These are phyloP conservation scores for Chloropsis cyanopogon DNA, from an alignment of 2,113 vertebrate species.

Conservation along the genomic window DNA sequence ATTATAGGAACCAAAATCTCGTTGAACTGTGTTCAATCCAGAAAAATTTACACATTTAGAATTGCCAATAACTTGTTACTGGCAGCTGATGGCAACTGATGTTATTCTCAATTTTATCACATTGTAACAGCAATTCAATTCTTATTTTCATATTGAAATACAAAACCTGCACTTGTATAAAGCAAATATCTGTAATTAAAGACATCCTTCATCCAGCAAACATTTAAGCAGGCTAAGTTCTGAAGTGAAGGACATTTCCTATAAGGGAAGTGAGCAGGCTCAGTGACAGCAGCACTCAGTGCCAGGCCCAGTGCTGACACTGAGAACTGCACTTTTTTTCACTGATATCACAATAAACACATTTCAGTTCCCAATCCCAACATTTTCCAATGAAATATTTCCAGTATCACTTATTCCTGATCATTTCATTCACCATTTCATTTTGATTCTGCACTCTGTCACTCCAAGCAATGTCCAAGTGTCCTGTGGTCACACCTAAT, in stretches of 20 bases:
- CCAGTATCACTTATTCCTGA: neutral
- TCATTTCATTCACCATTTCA: no score
- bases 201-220: neutral
- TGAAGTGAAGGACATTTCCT: neutral
- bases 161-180: rapidly evolving
- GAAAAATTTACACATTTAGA: neutral
- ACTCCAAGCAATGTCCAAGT: constrained; percentile 3
- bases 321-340: neutral
- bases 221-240: neutral
- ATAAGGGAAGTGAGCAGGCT: neutral
- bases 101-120: neutral
- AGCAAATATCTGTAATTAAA: neutral
- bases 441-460: neutral
- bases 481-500: constrained; percentile 37
- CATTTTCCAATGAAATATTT: neutral
- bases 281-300: neutral
- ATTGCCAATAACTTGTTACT: neutral
- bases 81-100: neutral
- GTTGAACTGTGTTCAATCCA: neutral
- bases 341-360: neutral
- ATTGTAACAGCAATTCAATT: neutral
- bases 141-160: neutral
- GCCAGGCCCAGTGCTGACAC: neutral
- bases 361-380: neutral
- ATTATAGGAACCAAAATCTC: neutral